phyloP scores from a whole-genome alignment of 2,797 vertebrate genomes.

The Clarias platycephalus region DNA sequence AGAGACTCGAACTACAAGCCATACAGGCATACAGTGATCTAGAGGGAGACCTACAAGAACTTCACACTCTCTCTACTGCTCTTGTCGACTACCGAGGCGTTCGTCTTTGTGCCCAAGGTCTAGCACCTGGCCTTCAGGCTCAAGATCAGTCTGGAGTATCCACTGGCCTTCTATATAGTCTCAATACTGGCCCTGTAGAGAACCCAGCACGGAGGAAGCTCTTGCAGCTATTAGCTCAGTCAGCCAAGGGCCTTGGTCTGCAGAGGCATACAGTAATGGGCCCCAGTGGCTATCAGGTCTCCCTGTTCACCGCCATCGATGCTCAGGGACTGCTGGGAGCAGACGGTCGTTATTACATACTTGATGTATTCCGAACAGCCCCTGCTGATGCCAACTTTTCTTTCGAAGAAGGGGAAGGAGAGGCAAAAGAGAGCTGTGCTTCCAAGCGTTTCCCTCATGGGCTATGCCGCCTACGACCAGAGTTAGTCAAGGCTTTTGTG shows the following conservation, averaged over 20 bases:
- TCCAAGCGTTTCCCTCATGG: constrained; percentile 67
- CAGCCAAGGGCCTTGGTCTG: constrained; percentile 70
- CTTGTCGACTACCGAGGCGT: constrained; percentile 81
- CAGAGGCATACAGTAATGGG: constrained; percentile 70
- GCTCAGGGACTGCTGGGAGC: constrained; percentile 80
- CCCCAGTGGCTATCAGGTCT: constrained; percentile 63
- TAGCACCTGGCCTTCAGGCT: constrained; percentile 78
- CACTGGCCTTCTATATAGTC: constrained; percentile 75
- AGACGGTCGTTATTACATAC: constrained; percentile 77
- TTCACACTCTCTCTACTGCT: constrained; percentile 81
- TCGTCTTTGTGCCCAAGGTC: constrained; percentile 79
- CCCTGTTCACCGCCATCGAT: constrained; percentile 79
- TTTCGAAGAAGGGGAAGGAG: constrained; percentile 47
- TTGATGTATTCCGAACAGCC: constrained; percentile 78
- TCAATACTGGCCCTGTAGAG: constrained; percentile 69
- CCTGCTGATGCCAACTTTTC: constrained; percentile 81
- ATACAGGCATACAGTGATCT: constrained; percentile 76
- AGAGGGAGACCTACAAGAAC: constrained; percentile 66
- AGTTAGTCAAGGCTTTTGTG: constrained; percentile 75
- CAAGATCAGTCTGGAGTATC: constrained; percentile 62
- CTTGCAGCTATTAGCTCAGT: constrained; percentile 69
- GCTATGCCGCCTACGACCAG: constrained; percentile 77
- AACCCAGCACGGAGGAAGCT: constrained; percentile 70
- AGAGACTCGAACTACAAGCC: constrained; percentile 58
- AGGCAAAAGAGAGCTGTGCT: constrained; percentile 17